Conservation (phyloP, 2,113 vertebrate genomes). For the Hassar affinis region DNA sequence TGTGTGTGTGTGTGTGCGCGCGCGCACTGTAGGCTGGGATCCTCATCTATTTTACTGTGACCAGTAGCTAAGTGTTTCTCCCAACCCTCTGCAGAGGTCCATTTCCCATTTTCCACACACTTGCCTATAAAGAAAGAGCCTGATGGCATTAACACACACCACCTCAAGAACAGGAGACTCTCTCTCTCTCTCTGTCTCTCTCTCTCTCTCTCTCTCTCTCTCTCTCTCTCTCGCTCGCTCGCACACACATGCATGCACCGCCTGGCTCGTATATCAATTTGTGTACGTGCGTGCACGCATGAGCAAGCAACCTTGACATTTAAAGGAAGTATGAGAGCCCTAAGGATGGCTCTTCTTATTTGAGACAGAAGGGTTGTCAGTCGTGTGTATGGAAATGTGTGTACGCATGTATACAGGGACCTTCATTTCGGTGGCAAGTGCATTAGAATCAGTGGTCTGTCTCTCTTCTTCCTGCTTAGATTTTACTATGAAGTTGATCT, state of each 20-base stretch:
- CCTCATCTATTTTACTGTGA: slow-evolving; percentile 33
- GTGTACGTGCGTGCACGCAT: not conserved
- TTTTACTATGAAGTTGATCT: slow-evolving; percentile 24
- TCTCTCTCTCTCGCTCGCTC: too few relatives aligned
- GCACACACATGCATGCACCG: not conserved
- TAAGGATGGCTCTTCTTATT: slow-evolving; percentile 15
- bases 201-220: too few relatives aligned
- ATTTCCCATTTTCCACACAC: slow-evolving; percentile 36
- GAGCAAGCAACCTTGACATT: slow-evolving; percentile 6
- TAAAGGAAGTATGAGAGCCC: slow-evolving; percentile 25
- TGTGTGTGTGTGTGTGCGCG: slow-evolving; percentile 12
- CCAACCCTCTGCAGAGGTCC: not conserved
- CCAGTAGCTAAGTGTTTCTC: slow-evolving; percentile 36
- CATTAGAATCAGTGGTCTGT: slow-evolving; percentile 34
- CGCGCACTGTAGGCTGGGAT: not conserved
- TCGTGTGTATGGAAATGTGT: not conserved
- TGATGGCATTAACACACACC: slow-evolving; percentile 47
- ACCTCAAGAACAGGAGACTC: slow-evolving; percentile 11
- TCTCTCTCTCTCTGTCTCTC: too few relatives aligned
- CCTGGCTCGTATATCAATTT: slow-evolving; percentile 9
- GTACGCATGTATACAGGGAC: not conserved
- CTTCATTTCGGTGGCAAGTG: slow-evolving; percentile 33
- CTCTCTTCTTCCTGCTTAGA: slow-evolving; percentile 26
- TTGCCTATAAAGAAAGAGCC: slow-evolving; percentile 36
- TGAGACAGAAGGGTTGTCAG: slow-evolving; percentile 4